Percentiles rank a stretch among this genome's conserved stretches.
Evolutionary conservation across 2,797 vertebrate genomes (phyloP).

Genomic region (Eptatretus atami): DNA sequence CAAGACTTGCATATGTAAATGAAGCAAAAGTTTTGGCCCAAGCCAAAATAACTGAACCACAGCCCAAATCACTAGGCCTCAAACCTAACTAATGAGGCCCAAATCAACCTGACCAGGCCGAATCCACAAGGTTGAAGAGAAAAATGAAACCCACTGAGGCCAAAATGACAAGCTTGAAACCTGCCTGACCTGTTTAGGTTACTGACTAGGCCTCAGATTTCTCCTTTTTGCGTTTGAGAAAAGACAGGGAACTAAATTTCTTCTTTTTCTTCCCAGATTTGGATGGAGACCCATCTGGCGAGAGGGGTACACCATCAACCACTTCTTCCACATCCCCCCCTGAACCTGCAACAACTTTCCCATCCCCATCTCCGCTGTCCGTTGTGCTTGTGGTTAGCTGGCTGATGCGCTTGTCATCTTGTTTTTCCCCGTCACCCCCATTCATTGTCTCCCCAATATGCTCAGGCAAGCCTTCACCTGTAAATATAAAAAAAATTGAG

Average conservation of each 20-base stretch:
- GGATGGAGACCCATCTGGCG: conserved; percentile 59
- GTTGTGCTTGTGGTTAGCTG: not conserved
- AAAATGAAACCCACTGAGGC: too few relatives aligned
- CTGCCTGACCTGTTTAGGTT: not conserved
- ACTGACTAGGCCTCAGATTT: conserved; percentile 41
- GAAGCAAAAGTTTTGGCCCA: too few relatives aligned
- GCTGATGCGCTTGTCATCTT: not conserved
- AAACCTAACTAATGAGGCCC: too few relatives aligned
- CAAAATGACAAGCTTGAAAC: not conserved
- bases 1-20: too few relatives aligned
- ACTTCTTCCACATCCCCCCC: not conserved
- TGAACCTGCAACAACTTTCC: not conserved
- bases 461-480: too few relatives aligned
- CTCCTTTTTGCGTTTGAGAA: conserved; percentile 78
- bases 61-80: too few relatives aligned
- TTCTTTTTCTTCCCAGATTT: conserved; percentile 97
- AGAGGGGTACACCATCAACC: conserved; percentile 16
- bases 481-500: too few relatives aligned
- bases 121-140: too few relatives aligned
- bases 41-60: too few relatives aligned
- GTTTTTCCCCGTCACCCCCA: not conserved
- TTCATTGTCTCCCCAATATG: not conserved
- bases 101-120: too few relatives aligned
- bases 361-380: not conserved
- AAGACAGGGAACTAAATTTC: conserved; percentile 89